Base-by-base conservation (phyloP, 1,140 invertebrate species). In the Papilio machaon region DNA sequence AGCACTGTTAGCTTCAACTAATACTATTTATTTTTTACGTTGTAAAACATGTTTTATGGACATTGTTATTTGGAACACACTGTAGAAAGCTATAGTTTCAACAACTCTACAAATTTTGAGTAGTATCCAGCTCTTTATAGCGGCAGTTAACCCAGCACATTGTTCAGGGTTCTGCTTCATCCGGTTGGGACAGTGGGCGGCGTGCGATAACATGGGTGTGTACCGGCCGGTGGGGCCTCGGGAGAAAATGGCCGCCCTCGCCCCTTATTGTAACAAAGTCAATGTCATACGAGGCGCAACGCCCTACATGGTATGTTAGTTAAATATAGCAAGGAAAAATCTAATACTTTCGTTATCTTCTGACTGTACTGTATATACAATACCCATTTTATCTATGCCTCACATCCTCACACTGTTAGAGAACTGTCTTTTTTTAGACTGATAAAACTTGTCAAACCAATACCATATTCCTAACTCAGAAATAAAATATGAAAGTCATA, bases 231-330 rank as follows among this genome's bases (percentile, higher is more conserved):
- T 96, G 52, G 95, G 95, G 0, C 95, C 94, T 52, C 91, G 84
- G 1, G 96, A 97, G 87, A 94, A 95, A 77, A 87, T 97, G 6
- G 88, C 88, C 0, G 92, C 92, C 0, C 82, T 96, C 10, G 85
- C 90, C n/a, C 46, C 85, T 0, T 95, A 91, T 83, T 94, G 92
- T 84, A 97, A 97, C 90, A 91, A 91, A 49, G 87, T 97, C 60
- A 97, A 97, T 88, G 81, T 97, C 10, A 96, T 96, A 74, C 92
- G 96, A 82, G 95, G 95, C 5, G 94, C 95, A 58, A 84, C 96
- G 15, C 89, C 95, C 5, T 93, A 95, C 84, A 94, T 96, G 91
- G 96, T 97, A 92, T 54, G 17, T 54, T 17, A 54, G 17, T 7
- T 13, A 49, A 49, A 49, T 49, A 49, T 11, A 43, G 38, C 38